Conservation (phyloP, 2,888 invertebrate species). For the Synanthedon vespiformis region DNA sequence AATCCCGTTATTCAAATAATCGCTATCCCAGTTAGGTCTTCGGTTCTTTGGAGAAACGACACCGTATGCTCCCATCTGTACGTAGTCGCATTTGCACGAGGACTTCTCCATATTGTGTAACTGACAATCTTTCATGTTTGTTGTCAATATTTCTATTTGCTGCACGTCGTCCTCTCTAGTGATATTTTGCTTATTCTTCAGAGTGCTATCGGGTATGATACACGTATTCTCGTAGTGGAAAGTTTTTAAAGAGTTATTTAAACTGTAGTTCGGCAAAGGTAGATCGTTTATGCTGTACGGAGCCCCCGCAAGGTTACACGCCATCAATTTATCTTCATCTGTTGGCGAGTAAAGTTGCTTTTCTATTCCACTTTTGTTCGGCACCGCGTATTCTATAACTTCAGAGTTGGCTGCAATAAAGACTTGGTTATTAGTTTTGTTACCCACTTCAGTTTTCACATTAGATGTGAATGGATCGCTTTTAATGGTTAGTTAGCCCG, state of each 20-base stretch:
- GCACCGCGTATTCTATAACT: slow-evolving; percentile 66
- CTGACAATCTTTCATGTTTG: slow-evolving; percentile 61
- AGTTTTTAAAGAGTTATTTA: slow-evolving; percentile 67
- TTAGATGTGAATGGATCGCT: not conserved
- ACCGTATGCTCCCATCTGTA: slow-evolving; percentile 58
- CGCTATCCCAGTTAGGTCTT: slow-evolving; percentile 52
- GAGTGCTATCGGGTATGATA: slow-evolving; percentile 55
- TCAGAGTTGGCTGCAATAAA: slow-evolving; percentile 49
- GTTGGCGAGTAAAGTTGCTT: slow-evolving; percentile 63
- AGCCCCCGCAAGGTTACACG: slow-evolving; percentile 44
- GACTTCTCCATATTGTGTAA: slow-evolving; percentile 53
- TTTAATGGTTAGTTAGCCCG: not conserved
- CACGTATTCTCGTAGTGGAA: slow-evolving; percentile 64
- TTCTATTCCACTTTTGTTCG: slow-evolving; percentile 58
- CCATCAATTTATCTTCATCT: slow-evolving; percentile 62
- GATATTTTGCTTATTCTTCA: slow-evolving; percentile 55
- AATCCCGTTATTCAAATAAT: slow-evolving; percentile 54
- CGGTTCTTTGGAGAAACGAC: slow-evolving; percentile 51
- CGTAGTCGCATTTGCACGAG: slow-evolving; percentile 60
- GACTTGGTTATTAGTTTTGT: slow-evolving; percentile 11
- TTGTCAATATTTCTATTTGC: slow-evolving; percentile 56
- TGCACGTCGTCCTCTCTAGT: slow-evolving; percentile 60
- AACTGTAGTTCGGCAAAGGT: slow-evolving; percentile 72
- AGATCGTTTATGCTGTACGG: slow-evolving; percentile 56
- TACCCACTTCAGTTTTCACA: not conserved